Conservation (phyloP, 2,888 invertebrate genomes). For the Diachrysia chrysitis region DNA sequence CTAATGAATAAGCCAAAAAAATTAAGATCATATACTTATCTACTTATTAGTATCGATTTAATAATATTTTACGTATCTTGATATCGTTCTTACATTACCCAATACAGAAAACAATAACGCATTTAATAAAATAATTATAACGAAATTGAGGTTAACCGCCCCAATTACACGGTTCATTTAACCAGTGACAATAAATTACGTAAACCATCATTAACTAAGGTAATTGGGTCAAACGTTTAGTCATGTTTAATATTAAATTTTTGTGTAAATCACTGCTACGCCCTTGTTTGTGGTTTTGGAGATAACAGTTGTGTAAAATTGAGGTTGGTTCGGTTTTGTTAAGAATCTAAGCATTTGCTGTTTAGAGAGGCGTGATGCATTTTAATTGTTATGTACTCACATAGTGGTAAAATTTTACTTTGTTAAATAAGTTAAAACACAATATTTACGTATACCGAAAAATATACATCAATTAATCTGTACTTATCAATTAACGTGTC, state of each 20-base stretch:
- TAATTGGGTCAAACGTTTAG: conserved; percentile 1
- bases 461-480: too few species aligned
- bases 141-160: conserved; percentile 25
- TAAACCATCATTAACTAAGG: conserved; percentile 20
- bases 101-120: background rate
- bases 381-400: too few species aligned
- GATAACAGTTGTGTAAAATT: background rate
- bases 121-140: conserved; percentile 11
- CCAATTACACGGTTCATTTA: conserved; percentile 30
- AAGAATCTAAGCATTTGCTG: background rate
- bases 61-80: too few species aligned
- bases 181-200: conserved; percentile 20
- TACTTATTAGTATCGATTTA: too few species aligned
- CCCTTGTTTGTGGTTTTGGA: background rate
- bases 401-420: too few species aligned
- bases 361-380: background rate
- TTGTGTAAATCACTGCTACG: background rate
- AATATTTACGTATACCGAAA: too few species aligned
- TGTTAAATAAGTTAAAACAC: too few species aligned
- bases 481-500: background rate
- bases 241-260: background rate
- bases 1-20: too few species aligned
- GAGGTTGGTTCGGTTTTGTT: background rate
- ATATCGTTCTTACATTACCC: too few species aligned
- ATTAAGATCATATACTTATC: too few species aligned